Percentiles rank a stretch among this genome's conserved stretches.
These are phyloP conservation scores for Oscheius myriophilus DNA, from an alignment of 2,888 invertebrate species.

Conservation along the genomic window DNA sequence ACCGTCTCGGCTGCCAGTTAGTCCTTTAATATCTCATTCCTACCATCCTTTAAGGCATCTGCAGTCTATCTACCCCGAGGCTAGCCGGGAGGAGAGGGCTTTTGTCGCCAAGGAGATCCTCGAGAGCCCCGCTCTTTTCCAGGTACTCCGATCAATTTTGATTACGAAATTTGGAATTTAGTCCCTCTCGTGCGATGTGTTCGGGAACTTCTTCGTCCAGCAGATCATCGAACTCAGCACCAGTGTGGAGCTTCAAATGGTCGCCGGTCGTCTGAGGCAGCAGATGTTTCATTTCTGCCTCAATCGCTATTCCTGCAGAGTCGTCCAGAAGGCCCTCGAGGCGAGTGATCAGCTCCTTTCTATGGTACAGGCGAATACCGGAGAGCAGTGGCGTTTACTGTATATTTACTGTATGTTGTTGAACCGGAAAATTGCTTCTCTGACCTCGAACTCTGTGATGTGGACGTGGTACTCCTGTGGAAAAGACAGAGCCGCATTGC, in stretches of 20 bases:
- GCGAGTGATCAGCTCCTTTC: too few species aligned
- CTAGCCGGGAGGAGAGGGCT: slow-evolving; percentile 3
- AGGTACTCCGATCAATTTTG: neutral
- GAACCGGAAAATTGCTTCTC: too few species aligned
- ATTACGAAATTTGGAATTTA: slow-evolving; percentile 6
- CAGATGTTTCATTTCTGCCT: slow-evolving; percentile 53
- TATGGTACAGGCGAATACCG: too few species aligned
- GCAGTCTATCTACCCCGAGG: slow-evolving; percentile 22
- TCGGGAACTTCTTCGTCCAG: slow-evolving; percentile 61
- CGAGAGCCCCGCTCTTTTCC: slow-evolving; percentile 19
- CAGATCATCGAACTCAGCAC: slow-evolving; percentile 49
- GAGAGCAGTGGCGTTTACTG: too few species aligned
- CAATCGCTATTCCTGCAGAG: slow-evolving; percentile 64
- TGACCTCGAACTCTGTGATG: too few species aligned
- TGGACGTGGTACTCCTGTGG: too few species aligned
- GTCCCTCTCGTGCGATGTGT: slow-evolving; percentile 55
- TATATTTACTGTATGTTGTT: too few species aligned
- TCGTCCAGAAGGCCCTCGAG: slow-evolving; percentile 61
- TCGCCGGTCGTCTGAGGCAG: slow-evolving; percentile 24
- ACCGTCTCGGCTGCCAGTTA: slow-evolving; percentile 46
- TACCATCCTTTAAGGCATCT: neutral
- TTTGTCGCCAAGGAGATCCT: slow-evolving; percentile 33
- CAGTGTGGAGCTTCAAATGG: slow-evolving; percentile 31
- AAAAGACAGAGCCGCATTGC: too few species aligned
- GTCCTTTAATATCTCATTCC: slow-evolving; percentile 3